Conservation (phyloP, 2,797 vertebrate species). For the Uromys caudimaculatus region DNA sequence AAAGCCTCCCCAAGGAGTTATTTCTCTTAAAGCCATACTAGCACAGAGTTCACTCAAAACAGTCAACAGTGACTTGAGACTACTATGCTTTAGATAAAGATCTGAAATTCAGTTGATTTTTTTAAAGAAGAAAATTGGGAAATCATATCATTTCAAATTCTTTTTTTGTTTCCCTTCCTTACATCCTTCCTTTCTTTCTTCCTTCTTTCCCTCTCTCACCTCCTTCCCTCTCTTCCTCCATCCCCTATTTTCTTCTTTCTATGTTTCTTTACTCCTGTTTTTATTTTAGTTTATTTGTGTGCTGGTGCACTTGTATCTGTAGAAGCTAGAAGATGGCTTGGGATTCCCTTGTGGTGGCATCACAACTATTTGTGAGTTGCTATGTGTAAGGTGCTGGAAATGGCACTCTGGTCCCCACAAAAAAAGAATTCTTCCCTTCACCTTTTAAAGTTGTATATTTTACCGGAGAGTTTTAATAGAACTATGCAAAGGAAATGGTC, state of each 20-base stretch:
- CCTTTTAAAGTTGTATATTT: background rate
- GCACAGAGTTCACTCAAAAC: slow-evolving; percentile 60
- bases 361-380: background rate
- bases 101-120: background rate
- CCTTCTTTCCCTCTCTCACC: too few species aligned
- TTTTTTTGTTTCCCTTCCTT: background rate
- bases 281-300: background rate
- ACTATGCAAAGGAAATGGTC: background rate
- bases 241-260: background rate
- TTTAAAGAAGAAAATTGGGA: background rate
- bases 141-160: background rate
- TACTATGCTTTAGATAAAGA: slow-evolving; percentile 7
- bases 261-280: background rate
- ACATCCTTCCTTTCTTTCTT: background rate
- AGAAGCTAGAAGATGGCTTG: background rate
- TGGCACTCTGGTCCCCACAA: too few species aligned
- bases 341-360: background rate
- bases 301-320: too few species aligned
- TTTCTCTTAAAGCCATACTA: background rate
- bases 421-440: background rate
- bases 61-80: slow-evolving; percentile 68
- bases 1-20: slow-evolving; percentile 34
- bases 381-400: background rate
- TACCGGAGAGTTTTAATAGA: background rate
- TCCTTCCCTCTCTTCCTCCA: too few species aligned